Evolutionary conservation across 35 echinoderm and acorn worm genomes (phyloP).

Genomic region (Apostichopus japonicus): DNA sequence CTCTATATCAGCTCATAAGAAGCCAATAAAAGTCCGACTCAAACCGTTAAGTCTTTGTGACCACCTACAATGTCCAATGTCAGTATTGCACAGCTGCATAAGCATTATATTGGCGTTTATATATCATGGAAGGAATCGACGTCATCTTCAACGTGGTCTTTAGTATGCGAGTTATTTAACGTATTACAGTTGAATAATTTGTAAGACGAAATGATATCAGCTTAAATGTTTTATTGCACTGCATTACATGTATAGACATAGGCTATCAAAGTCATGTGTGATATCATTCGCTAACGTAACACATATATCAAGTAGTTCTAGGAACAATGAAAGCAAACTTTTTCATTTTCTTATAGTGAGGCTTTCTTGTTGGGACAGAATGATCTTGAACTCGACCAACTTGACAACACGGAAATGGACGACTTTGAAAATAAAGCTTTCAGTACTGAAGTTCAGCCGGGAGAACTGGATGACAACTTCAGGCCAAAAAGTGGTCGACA

Average conservation of each 20-base stretch:
- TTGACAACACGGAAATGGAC: neutral
- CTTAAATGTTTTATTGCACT: too few species aligned
- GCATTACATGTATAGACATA: too few species aligned
- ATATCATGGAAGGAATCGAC: neutral
- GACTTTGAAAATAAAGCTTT: neutral
- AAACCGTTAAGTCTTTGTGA: too few species aligned
- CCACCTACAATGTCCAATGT: too few species aligned
- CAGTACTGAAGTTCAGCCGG: neutral
- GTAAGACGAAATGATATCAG: too few species aligned
- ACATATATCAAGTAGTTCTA: neutral
- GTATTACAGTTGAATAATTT: neutral
- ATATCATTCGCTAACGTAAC: neutral
- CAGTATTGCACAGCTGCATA: too few species aligned
- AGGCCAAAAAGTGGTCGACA: neutral
- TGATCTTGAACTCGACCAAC: neutral
- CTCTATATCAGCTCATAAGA: too few species aligned
- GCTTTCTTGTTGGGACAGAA: conserved; percentile 16
- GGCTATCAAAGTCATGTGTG: neutral
- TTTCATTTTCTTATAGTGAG: neutral
- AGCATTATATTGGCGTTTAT: too few species aligned
- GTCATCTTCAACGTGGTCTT: neutral
- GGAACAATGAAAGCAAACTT: neutral
- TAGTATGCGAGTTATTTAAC: neutral
- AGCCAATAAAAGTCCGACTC: too few species aligned
- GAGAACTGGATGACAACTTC: neutral